Percentiles rank a stretch among this genome's conserved stretches.
Conservation (phyloP, 2,888 invertebrate species). For the Adelphocoris suturalis region DNA sequence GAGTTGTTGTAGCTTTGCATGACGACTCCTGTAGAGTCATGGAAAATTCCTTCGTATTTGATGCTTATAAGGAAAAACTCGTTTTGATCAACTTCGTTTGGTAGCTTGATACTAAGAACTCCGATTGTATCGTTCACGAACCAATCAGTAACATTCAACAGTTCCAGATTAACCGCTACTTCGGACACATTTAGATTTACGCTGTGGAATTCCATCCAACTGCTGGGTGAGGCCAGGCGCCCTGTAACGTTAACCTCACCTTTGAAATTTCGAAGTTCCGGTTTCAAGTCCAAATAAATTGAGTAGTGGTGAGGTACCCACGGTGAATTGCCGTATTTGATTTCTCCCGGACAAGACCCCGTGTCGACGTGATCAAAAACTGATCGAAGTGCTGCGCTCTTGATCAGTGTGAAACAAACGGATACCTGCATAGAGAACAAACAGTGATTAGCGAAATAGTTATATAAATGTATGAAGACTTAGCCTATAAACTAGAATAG, state of each 20-base stretch:
- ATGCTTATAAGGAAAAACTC: background rate
- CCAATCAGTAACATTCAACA: background rate
- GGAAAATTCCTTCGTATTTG: background rate
- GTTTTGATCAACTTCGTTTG: background rate
- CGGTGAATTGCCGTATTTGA: background rate
- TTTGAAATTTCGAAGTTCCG: background rate
- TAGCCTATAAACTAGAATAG: no score
- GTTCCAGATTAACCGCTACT: background rate
- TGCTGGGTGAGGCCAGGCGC: background rate
- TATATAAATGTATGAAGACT: no score
- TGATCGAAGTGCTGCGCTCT: background rate
- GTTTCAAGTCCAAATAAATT: background rate
- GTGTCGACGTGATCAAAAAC: background rate
- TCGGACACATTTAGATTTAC: slow-evolving; percentile 1
- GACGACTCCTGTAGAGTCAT: background rate
- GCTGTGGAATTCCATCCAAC: background rate
- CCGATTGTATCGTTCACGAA: background rate
- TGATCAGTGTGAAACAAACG: background rate
- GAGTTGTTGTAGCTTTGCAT: slow-evolving; percentile 9
- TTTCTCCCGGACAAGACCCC: background rate
- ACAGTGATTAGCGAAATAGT: no score
- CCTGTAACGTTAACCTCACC: background rate
- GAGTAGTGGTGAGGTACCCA: background rate
- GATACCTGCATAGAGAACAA: no score
- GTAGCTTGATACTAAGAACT: background rate